Conservation (phyloP, 2,888 invertebrate species). For the Dynastes tityus region DNA sequence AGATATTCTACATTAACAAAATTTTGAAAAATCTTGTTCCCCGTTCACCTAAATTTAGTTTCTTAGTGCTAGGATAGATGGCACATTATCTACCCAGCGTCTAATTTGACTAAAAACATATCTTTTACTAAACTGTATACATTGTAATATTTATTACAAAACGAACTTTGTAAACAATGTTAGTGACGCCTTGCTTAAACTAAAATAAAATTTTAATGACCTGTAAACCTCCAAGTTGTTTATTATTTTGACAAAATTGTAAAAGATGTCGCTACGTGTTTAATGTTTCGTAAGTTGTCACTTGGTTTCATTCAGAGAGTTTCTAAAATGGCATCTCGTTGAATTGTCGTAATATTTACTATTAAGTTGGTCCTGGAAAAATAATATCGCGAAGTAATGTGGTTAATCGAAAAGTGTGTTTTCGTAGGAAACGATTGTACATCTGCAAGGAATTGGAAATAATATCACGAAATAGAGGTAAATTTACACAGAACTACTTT, state of each 20-base stretch:
- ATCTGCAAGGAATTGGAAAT: slow-evolving; percentile 24
- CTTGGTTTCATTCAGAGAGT: slow-evolving; percentile 22
- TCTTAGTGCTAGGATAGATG: no score
- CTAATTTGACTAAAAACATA: no score
- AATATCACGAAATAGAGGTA: slow-evolving; percentile 24
- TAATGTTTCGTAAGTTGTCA: slow-evolving; percentile 45
- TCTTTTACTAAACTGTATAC: no score
- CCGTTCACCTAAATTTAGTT: no score
- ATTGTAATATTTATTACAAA: no score
- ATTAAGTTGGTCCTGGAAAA: not conserved
- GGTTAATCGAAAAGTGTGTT: slow-evolving; percentile 33
- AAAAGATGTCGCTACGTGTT: slow-evolving; percentile 28
- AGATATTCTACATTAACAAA: no score
- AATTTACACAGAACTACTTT: slow-evolving; percentile 31
- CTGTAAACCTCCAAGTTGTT: no score
- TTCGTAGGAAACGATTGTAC: not conserved
- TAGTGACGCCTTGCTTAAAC: no score
- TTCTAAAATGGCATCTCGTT: slow-evolving; percentile 1
- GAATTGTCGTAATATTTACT: slow-evolving; percentile 33
- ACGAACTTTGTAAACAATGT: no score
- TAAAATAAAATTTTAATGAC: no score
- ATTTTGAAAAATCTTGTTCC: no score
- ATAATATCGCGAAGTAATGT: slow-evolving; percentile 43
- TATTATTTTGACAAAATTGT: not conserved
- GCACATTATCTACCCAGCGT: no score